Evolutionary conservation across 2,888 invertebrate genomes (phyloP).

Genomic region (Phrixothrix hirtus): DNA sequence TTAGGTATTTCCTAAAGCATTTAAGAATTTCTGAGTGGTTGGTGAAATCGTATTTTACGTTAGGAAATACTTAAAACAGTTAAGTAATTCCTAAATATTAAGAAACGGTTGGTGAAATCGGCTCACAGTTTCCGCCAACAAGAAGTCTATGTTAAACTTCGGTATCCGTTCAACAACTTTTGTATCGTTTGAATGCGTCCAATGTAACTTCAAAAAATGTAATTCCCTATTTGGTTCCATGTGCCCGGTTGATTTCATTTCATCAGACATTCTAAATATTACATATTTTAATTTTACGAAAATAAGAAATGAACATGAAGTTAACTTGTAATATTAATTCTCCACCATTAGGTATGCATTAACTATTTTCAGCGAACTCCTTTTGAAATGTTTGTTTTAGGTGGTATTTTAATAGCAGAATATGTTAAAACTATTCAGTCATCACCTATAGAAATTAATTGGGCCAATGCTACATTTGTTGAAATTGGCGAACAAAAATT

Average conservation of each 20-base stretch:
- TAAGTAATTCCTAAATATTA: too few species aligned
- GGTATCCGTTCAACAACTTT: too few species aligned
- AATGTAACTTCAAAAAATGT: too few species aligned
- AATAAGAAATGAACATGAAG: conserved; percentile 39
- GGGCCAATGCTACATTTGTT: conserved; percentile 65
- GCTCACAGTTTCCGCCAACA: too few species aligned
- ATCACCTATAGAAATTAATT: conserved; percentile 59
- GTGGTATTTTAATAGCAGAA: conserved; percentile 69
- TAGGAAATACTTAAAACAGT: too few species aligned
- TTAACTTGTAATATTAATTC: conserved; percentile 58
- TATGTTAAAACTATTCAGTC: conserved; percentile 57
- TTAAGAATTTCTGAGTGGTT: too few species aligned
- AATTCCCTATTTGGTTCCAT: neutral
- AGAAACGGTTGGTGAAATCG: too few species aligned
- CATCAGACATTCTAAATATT: neutral
- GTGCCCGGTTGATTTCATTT: too few species aligned
- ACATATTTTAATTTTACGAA: neutral
- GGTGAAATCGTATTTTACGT: too few species aligned
- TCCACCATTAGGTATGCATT: conserved; percentile 59
- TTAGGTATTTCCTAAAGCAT: too few species aligned
- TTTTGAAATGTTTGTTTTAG: conserved; percentile 56
- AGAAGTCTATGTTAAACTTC: too few species aligned
- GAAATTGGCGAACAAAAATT: conserved; percentile 60
- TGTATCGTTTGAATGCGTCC: too few species aligned
- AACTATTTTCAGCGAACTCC: conserved; percentile 22